Percentiles rank a stretch among this genome's conserved stretches.
Conservation (phyloP, 2,888 invertebrate species). For the Craniophora ligustri region DNA sequence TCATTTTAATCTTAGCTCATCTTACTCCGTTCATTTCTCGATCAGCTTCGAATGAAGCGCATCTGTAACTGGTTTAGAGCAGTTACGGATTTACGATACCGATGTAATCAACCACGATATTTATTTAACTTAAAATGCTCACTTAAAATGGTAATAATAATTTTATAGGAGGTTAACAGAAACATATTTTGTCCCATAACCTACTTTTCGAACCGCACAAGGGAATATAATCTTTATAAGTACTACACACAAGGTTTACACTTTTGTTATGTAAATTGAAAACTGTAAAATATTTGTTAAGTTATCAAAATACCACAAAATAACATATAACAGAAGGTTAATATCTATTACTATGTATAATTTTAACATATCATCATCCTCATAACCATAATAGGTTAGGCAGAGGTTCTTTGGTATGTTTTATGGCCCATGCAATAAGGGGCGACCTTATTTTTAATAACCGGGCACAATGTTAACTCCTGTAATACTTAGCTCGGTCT, state of each 20-base stretch:
- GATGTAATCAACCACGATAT: slow-evolving; percentile 60
- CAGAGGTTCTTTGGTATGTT: too few species aligned
- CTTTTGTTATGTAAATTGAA: neutral
- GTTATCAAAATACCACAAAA: slow-evolving; percentile 16
- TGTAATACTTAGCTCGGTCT: too few species aligned
- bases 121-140: slow-evolving; percentile 58
- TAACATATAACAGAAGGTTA: slow-evolving; percentile 10
- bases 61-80: slow-evolving; percentile 44
- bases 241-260: neutral
- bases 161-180: slow-evolving; percentile 47
- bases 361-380: too few species aligned
- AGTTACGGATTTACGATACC: slow-evolving; percentile 52
- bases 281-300: slow-evolving; percentile 33
- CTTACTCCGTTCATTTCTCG: slow-evolving; percentile 1
- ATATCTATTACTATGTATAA: too few species aligned
- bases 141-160: slow-evolving; percentile 58
- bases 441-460: too few species aligned
- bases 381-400: too few species aligned
- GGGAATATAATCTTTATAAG: slow-evolving; percentile 19
- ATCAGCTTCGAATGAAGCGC: neutral
- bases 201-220: slow-evolving; percentile 15
- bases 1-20: neutral
- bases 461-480: too few species aligned
- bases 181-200: slow-evolving; percentile 45
- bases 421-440: too few species aligned